These are phyloP conservation scores for Halichoeres trimaculatus DNA, from an alignment of 2,113 vertebrate species.

Conservation along the genomic window DNA sequence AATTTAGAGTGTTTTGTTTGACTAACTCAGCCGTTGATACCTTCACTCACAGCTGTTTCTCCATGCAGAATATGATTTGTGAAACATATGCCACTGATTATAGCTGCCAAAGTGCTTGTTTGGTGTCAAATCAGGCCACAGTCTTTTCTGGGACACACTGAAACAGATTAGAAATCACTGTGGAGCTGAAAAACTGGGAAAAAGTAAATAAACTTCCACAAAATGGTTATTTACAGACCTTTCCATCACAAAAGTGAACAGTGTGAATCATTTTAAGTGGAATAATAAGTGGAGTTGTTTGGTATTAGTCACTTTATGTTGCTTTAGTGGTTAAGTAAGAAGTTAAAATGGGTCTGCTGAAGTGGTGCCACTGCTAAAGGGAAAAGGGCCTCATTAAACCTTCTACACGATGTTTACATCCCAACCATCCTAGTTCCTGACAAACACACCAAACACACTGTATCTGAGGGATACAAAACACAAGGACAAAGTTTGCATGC, in stretches of 20 bases:
- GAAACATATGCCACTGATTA: background rate
- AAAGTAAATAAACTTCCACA: background rate
- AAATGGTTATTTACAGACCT: background rate
- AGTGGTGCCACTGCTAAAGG: no score
- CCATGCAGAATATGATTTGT: constrained; percentile 2
- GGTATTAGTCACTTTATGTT: background rate
- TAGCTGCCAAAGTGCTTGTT: no score
- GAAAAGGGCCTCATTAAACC: no score
- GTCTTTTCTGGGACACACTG: background rate
- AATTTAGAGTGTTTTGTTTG: background rate
- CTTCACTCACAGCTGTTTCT: background rate
- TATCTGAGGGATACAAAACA: background rate
- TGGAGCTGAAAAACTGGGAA: background rate
- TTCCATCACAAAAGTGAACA: background rate
- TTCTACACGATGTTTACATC: background rate
- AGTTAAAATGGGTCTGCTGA: no score
- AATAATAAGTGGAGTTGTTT: background rate
- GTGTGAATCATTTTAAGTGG: background rate
- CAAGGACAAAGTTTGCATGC: background rate
- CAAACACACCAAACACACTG: background rate
- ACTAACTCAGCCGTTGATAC: background rate
- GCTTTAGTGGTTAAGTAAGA: background rate
- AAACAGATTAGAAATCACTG: background rate
- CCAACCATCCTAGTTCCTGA: background rate
- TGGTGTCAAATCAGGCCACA: background rate